Evolutionary conservation across 2,888 invertebrate species (phyloP).

Genomic region (Brachylomia viminalis): DNA sequence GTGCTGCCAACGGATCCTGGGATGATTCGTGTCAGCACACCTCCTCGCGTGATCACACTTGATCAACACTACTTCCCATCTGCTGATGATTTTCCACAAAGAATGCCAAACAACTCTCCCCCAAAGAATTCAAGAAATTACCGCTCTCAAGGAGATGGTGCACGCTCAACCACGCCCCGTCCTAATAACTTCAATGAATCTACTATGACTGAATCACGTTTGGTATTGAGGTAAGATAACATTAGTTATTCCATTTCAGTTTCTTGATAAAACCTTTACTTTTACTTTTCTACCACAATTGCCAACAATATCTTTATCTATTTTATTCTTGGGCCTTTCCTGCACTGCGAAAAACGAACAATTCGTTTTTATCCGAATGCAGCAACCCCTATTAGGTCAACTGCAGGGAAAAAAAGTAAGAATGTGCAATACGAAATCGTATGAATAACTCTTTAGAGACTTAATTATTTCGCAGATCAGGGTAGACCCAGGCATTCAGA

Average conservation of each 20-base stretch:
- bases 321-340: background rate
- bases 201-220: slow-evolving; percentile 87
- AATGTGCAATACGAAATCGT: background rate
- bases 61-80: slow-evolving; percentile 96
- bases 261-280: background rate
- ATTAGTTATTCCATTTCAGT: background rate
- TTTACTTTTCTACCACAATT: background rate
- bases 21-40: slow-evolving; percentile 96
- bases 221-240: slow-evolving; percentile 82
- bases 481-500: background rate
- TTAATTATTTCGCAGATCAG: background rate
- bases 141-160: slow-evolving; percentile 85
- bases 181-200: slow-evolving; percentile 86
- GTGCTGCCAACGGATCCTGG: slow-evolving; percentile 93
- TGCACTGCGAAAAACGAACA: background rate
- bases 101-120: slow-evolving; percentile 80
- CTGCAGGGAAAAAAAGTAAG: background rate
- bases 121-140: slow-evolving; percentile 80
- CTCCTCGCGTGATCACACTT: slow-evolving; percentile 96
- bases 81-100: slow-evolving; percentile 88
- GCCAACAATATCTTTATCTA: background rate
- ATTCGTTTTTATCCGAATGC: background rate
- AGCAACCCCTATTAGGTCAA: background rate
- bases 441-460: background rate
- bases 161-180: slow-evolving; percentile 81